Conservation (phyloP, 2,888 invertebrate genomes). For the Sphaerophoria rueppellii region DNA sequence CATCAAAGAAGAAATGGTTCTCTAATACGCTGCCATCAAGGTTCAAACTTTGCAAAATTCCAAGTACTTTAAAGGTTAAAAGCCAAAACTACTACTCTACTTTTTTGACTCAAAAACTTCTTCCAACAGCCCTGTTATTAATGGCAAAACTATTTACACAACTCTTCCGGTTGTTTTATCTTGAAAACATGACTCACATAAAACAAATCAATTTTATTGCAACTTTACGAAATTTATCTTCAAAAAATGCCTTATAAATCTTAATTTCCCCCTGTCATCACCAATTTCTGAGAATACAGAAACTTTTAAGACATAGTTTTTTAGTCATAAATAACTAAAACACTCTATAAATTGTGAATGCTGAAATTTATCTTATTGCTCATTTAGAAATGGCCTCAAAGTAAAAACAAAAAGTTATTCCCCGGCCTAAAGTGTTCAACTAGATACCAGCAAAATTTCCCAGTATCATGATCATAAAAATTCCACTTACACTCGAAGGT, state of each 20-base stretch:
- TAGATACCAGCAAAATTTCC: constrained; percentile 19
- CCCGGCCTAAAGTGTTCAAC: background rate
- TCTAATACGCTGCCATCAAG: too few relatives aligned
- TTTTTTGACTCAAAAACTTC: too few relatives aligned
- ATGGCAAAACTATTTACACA: background rate
- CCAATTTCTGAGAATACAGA: constrained; percentile 24
- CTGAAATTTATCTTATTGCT: background rate
- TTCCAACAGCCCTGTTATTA: too few relatives aligned
- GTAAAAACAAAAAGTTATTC: constrained; percentile 20
- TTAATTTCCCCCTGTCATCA: background rate
- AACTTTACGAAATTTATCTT: background rate
- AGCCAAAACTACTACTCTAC: too few relatives aligned
- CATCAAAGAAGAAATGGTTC: too few relatives aligned
- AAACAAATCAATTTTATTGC: background rate
- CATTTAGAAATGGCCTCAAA: constrained; percentile 20
- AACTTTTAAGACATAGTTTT: background rate
- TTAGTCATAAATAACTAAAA: constrained; percentile 26
- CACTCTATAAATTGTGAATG: background rate
- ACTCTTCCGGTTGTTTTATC: background rate
- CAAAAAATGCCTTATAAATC: constrained; percentile 1
- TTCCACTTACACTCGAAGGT: constrained; percentile 62
- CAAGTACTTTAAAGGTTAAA: too few relatives aligned
- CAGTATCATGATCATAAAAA: constrained; percentile 66
- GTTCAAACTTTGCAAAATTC: too few relatives aligned
- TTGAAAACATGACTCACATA: background rate